A percentile compares a stretch with the other conserved stretches of the same genome.
Evolutionary conservation across 2,888 invertebrate genomes (phyloP).

Genomic region (Labia minor): DNA sequence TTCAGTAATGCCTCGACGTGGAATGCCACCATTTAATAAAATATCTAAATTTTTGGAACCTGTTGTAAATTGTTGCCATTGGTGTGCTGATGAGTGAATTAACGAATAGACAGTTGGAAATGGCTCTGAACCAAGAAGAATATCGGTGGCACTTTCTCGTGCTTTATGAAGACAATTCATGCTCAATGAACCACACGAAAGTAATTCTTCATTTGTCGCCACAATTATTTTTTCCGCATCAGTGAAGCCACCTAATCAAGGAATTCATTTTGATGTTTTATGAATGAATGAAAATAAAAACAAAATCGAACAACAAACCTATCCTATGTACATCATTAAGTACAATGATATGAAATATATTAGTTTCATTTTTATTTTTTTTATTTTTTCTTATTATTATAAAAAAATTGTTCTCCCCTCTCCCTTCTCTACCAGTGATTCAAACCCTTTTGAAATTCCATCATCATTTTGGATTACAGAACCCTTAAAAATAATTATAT

Average conservation of each 20-base stretch:
- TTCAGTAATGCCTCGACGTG: slow-evolving; percentile 59
- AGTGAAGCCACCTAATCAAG: neutral
- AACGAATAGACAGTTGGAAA: neutral
- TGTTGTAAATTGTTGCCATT: slow-evolving; percentile 29
- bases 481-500: no score
- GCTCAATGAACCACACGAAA: neutral
- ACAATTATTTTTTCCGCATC: neutral
- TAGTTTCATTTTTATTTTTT: no score
- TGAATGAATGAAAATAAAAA: no score
- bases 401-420: no score
- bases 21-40: slow-evolving; percentile 55
- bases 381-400: no score
- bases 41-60: slow-evolving; percentile 52
- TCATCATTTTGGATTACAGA: no score
- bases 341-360: no score
- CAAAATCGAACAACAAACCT: no score
- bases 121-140: neutral
- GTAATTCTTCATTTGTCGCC: neutral
- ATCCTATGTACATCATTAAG: no score
- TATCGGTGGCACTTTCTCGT: neutral
- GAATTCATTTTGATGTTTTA: no score
- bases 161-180: neutral
- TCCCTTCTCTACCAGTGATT: no score
- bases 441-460: no score
- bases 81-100: neutral